These are phyloP conservation scores for Listrodromus nycthemerus DNA, from an alignment of 2,888 invertebrate genomes.

Conservation along the genomic window DNA sequence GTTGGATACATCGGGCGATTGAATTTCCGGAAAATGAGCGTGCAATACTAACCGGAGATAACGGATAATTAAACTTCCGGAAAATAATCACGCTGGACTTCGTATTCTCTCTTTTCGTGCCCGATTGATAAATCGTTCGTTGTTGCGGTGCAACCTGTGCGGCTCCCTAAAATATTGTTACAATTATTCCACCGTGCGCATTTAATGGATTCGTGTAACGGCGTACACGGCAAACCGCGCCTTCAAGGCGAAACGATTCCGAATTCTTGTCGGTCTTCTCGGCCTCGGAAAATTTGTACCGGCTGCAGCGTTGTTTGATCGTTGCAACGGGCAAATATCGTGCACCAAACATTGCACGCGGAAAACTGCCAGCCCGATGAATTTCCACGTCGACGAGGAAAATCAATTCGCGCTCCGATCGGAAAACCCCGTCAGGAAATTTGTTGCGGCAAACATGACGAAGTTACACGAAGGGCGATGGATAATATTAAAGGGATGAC, in stretches of 20 bases:
- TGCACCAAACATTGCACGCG: no score
- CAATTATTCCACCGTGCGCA: constrained; percentile 5
- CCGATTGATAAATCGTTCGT: constrained; percentile 5
- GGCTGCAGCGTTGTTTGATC: neutral
- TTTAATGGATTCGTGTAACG: neutral
- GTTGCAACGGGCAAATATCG: neutral
- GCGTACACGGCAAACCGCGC: neutral
- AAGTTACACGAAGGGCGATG: no score
- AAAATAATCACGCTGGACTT: constrained; percentile 14
- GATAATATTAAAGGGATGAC: no score
- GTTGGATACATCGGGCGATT: neutral
- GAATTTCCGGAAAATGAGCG: no score
- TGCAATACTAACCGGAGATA: constrained; percentile 17
- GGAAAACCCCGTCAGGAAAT: no score
- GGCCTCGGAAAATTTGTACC: constrained; percentile 13
- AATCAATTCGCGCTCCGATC: no score
- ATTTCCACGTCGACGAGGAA: no score
- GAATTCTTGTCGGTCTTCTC: neutral
- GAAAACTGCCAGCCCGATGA: no score
- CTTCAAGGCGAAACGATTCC: constrained; percentile 8
- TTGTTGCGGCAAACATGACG: no score
- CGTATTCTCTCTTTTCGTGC: constrained; percentile 16
- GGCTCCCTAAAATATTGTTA: constrained; percentile 6
- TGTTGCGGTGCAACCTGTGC: neutral
- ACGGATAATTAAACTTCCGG: constrained; percentile 42